A percentile compares a stretch with the other conserved stretches of the same genome.
Evolutionary conservation across 2,113 vertebrate genomes (phyloP).

Genomic region (Brienomyrus brachyistius): DNA sequence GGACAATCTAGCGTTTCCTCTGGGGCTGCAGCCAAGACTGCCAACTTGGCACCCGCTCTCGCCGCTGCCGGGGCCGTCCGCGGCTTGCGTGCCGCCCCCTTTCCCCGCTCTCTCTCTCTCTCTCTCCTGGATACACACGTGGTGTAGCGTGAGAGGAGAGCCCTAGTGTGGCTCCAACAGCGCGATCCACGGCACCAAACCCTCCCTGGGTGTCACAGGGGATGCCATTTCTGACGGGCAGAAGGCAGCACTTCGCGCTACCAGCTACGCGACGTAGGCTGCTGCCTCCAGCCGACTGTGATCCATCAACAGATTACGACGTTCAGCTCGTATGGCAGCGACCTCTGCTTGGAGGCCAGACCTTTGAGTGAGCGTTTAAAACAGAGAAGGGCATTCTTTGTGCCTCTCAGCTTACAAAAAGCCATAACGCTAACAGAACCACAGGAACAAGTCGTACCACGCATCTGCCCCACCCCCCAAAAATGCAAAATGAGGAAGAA

Average conservation of each 20-base stretch:
- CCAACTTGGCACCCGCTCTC: slow-evolving; percentile 57
- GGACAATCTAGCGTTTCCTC: slow-evolving; percentile 68
- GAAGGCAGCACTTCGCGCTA: not conserved
- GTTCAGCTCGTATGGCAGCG: not conserved
- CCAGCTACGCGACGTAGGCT: not conserved
- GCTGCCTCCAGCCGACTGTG: not conserved
- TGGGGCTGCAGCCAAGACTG: slow-evolving; percentile 61
- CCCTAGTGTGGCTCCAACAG: not conserved
- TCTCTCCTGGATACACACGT: not conserved
- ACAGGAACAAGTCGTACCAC: slow-evolving; percentile 4
- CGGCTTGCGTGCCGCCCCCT: slow-evolving; percentile 24
- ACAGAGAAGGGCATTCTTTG: not conserved
- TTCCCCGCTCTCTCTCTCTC: not conserved
- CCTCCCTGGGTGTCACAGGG: not conserved
- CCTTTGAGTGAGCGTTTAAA: not conserved
- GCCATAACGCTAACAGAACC: not conserved
- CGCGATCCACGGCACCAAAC: not conserved
- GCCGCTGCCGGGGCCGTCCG: slow-evolving; percentile 39
- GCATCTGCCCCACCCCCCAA: not conserved
- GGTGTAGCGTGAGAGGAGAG: not conserved
- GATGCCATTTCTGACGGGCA: not conserved
- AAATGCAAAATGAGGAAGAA: not conserved
- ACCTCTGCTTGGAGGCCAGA: not conserved
- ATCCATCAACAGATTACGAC: not conserved
- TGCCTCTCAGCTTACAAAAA: not conserved